Evolutionary conservation across 2,888 invertebrate species (phyloP).

Genomic region (Pteria penguin): DNA sequence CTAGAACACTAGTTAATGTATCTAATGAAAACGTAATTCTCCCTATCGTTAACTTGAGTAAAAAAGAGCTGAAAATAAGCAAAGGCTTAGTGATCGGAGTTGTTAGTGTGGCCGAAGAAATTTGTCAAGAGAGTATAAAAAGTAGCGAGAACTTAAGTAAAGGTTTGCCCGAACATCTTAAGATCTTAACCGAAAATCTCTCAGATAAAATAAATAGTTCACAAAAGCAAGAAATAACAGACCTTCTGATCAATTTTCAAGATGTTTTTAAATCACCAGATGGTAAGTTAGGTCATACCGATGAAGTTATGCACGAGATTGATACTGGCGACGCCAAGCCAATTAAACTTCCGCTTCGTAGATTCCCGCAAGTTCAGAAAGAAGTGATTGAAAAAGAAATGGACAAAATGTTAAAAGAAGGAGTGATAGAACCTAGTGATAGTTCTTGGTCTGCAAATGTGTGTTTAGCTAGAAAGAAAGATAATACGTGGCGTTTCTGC

Average conservation of each 20-base stretch:
- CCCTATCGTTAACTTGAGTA: too few species aligned
- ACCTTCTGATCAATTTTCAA: constrained; percentile 16
- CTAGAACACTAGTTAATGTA: background rate
- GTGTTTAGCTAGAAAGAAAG: constrained; percentile 18
- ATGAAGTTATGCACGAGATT: constrained; percentile 17
- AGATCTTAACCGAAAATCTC: background rate
- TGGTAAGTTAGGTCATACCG: constrained; percentile 20
- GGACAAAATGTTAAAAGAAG: constrained; percentile 22
- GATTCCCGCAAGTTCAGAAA: background rate
- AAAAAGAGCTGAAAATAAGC: too few species aligned
- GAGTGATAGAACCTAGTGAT: constrained; percentile 25
- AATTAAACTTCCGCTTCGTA: constrained; percentile 25
- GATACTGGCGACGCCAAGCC: constrained; percentile 17
- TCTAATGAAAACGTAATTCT: background rate
- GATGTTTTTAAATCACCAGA: constrained; percentile 29
- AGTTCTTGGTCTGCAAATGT: constrained; percentile 19
- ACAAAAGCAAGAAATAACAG: background rate
- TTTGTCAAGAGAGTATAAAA: too few species aligned
- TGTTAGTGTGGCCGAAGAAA: too few species aligned
- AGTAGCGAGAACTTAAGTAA: background rate
- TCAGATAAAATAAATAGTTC: background rate
- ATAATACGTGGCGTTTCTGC: constrained; percentile 2
- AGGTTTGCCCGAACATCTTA: constrained; percentile 1
- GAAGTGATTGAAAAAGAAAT: constrained; percentile 14
- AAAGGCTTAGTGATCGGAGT: too few species aligned